Evolutionary conservation across 2,113 vertebrate species (phyloP), one percentile per base, ranked within the genome.

Genomic region (Hoplias malabaricus): DNA sequence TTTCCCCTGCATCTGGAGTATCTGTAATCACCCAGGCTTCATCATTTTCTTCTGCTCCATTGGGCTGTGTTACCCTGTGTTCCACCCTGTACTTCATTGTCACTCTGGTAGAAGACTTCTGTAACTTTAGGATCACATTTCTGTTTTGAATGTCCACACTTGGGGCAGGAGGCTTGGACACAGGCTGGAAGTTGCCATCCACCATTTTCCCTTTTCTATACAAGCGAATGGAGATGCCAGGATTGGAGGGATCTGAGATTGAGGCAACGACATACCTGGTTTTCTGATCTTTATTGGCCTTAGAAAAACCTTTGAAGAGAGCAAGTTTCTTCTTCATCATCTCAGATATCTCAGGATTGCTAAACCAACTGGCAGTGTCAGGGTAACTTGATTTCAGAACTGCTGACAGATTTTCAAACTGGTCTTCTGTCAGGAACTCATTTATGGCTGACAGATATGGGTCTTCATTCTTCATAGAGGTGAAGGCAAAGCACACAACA

Each of bases 381-480:
- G n/a, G 48, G n/a, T 23, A 6, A 23, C 9, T 9, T 9, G 7
- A 53, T 53, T 53, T 10, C 4, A 21, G n/a, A 10, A 53, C 21
- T 21, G 1, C 2, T 53, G 19, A 2, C 16, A 62, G 2, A 14
- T 62, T 19, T 62, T 62, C 16, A 9, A 34, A 62, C 1, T 1
- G 1, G 11, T 62, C 2, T 36, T 7, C 16, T 2, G 7, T 63
- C 4, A 48, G 21, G 31, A 33, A 77, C 33, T 33, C 12, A 6
- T 4, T 5, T 48, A 65, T 5, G n/a, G 9, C 14, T 19, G 5
- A 16, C 36, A 86, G 77, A n/a, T 69, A 81, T 0, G 48, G 48
- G 25, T 89, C 86, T 53, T 3, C 16, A 5, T 11, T 50, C 66
- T 42, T 83, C 36, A 87, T 21, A 14, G 84, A 88, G 21, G 87